phyloP scores from a whole-genome alignment of 2,888 invertebrate species.

The Meliscaeva auricollis region DNA sequence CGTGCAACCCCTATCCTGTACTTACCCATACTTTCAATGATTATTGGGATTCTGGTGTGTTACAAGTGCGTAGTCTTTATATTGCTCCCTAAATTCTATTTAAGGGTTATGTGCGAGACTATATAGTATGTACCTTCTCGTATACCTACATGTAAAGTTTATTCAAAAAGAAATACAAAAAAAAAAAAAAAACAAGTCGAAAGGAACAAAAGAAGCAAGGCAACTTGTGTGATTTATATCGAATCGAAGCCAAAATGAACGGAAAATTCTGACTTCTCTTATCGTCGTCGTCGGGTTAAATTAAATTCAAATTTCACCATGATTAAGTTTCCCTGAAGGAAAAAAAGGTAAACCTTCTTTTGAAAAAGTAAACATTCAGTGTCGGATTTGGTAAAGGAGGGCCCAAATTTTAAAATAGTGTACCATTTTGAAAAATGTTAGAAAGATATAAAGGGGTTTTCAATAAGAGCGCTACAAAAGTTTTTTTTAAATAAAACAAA shows the following conservation, averaged over 20 bases:
- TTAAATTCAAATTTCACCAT: slow-evolving; percentile 55
- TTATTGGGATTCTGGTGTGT: background rate
- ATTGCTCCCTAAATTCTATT: slow-evolving; percentile 51
- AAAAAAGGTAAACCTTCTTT: slow-evolving; percentile 41
- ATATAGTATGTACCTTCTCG: background rate
- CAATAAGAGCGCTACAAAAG: too few relatives aligned
- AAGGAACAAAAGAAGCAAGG: background rate
- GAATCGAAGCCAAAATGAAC: slow-evolving; percentile 46
- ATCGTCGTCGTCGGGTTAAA: slow-evolving; percentile 44
- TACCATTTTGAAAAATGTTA: too few relatives aligned
- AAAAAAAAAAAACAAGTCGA: background rate
- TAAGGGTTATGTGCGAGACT: slow-evolving; percentile 38
- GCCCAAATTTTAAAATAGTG: too few relatives aligned
- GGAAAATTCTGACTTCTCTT: slow-evolving; percentile 40
- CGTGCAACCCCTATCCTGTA: background rate
- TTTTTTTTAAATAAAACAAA: too few relatives aligned
- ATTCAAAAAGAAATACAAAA: background rate
- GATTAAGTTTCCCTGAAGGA: slow-evolving; percentile 33
- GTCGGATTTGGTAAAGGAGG: background rate
- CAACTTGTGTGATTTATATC: slow-evolving; percentile 59
- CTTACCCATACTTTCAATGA: background rate
- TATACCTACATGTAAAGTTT: background rate
- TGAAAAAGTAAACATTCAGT: background rate
- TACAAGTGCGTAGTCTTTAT: slow-evolving; percentile 35
- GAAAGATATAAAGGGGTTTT: too few relatives aligned